phyloP scores from a whole-genome alignment of 2,113 vertebrate genomes.

The Nothoprocta pentlandii region DNA sequence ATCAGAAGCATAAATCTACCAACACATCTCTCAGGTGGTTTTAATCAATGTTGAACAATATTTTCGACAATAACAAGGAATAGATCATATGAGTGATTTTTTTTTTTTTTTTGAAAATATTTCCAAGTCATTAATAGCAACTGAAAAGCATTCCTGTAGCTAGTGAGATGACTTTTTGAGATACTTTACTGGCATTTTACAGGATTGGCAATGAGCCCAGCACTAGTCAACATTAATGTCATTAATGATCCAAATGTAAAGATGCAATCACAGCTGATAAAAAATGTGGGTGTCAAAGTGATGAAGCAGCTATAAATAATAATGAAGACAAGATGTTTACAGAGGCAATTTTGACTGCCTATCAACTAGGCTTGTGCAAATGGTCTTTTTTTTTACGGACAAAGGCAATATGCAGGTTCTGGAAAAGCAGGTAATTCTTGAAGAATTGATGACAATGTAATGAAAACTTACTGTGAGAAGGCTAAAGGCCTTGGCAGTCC shows the following conservation, averaged over 20 bases:
- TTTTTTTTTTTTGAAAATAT: not conserved
- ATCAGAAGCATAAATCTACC: not conserved
- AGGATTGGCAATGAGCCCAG: constrained; percentile 54
- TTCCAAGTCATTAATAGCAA: constrained; percentile 18
- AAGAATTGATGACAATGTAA: not conserved
- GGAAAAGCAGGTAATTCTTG: not conserved
- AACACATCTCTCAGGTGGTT: constrained; percentile 20
- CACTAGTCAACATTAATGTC: constrained; percentile 32
- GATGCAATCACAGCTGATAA: constrained; percentile 53
- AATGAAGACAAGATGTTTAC: constrained; percentile 51
- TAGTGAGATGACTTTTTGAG: constrained; percentile 17
- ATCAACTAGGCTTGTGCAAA: constrained; percentile 3
- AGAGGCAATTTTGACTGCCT: constrained; percentile 47
- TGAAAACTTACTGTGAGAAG: not conserved
- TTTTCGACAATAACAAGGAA: not conserved
- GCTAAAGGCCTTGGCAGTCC: not conserved
- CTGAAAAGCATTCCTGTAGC: not conserved
- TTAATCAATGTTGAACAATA: constrained; percentile 35
- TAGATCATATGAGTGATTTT: not conserved
- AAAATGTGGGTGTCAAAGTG: constrained; percentile 59
- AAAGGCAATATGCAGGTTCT: constrained; percentile 21
- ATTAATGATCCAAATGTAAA: constrained; percentile 63
- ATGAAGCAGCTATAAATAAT: constrained; percentile 66
- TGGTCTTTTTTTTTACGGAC: constrained; percentile 35
- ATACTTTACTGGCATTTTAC: constrained; percentile 30